These are phyloP conservation scores for Halisarca cf. caerulea DNA, from an alignment of 37 sponge, comb jelly and placozoan genomes.

Conservation along the genomic window DNA sequence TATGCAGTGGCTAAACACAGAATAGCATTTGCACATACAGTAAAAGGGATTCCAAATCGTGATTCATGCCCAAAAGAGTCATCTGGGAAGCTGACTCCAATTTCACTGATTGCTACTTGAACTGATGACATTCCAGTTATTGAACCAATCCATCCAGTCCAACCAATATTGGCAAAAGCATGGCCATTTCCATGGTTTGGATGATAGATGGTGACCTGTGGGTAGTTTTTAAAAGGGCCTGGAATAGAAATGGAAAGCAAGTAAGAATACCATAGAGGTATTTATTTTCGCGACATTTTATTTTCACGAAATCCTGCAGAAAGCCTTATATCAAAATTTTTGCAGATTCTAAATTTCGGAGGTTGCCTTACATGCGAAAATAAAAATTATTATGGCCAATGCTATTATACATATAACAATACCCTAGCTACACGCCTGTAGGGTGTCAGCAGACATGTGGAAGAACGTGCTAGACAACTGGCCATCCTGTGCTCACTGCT, in stretches of 20 bases:
- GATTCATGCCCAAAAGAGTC: conserved; percentile 85
- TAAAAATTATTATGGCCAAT: too few species aligned
- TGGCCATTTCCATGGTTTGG: conserved; percentile 66
- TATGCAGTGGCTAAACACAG: not conserved
- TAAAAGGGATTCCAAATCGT: conserved; percentile 85
- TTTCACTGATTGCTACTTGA: conserved; percentile 76
- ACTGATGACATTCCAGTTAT: conserved; percentile 77
- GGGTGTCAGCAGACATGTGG: too few species aligned
- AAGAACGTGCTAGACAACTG: too few species aligned
- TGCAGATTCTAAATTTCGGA: too few species aligned
- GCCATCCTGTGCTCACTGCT: too few species aligned
- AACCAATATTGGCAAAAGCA: conserved; percentile 87
- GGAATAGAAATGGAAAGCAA: not conserved
- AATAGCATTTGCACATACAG: conserved; percentile 41
- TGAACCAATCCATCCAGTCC: conserved; percentile 88
- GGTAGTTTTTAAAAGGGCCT: conserved; percentile 91
- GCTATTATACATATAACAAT: too few species aligned
- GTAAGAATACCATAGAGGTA: too few species aligned
- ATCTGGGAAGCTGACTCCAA: conserved; percentile 88
- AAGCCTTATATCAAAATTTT: too few species aligned
- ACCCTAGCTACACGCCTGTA: too few species aligned
- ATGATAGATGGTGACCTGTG: conserved; percentile 88
- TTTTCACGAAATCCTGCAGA: too few species aligned
- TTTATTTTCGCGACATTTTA: too few species aligned
- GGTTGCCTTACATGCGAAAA: too few species aligned